These are phyloP conservation scores for Drosophila aldrichi DNA, from an alignment of 2,888 invertebrate species.

Conservation along the genomic window DNA sequence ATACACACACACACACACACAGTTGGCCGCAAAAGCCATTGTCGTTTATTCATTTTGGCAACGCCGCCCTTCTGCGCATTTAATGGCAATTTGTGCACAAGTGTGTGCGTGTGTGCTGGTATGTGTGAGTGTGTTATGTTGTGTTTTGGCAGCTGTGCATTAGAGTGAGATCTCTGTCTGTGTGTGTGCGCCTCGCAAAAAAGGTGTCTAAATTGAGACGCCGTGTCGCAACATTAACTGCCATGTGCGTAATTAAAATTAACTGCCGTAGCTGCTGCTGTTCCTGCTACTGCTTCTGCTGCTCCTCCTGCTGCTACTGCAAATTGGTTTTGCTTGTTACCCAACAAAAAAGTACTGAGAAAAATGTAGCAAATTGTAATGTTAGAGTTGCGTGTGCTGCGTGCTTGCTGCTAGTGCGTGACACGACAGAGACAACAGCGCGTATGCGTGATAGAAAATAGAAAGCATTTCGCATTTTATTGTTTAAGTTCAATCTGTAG, in stretches of 20 bases:
- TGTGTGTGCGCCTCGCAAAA: conserved; percentile 42
- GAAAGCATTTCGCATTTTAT: background rate
- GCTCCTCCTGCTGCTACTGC: conserved; percentile 34
- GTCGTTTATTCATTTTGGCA: conserved; percentile 72
- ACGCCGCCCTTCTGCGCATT: conserved; percentile 54
- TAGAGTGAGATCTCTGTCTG: background rate
- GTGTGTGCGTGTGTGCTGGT: conserved; percentile 14
- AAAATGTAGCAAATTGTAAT: conserved; percentile 30
- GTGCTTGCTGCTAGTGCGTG: background rate
- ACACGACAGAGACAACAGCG: background rate
- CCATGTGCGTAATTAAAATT: conserved; percentile 80
- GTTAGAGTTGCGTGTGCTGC: conserved; percentile 16
- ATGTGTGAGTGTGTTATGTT: conserved; percentile 13
- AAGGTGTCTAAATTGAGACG: conserved; percentile 79
- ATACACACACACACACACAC: conserved; percentile 24
- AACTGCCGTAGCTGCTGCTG: conserved; percentile 59
- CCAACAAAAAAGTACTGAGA: conserved; percentile 36
- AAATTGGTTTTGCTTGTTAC: conserved; percentile 77
- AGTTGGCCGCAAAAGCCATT: conserved; percentile 64
- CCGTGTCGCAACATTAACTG: conserved; percentile 76
- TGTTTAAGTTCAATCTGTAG: background rate
- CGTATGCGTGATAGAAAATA: background rate
- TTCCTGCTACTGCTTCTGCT: conserved; percentile 12
- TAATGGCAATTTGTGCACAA: conserved; percentile 72
- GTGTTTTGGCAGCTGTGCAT: conserved; percentile 13